Percentiles rank a stretch among this genome's conserved stretches.
phyloP scores from a whole-genome alignment of 1,140 invertebrate species.

The Triops longicaudatus region DNA sequence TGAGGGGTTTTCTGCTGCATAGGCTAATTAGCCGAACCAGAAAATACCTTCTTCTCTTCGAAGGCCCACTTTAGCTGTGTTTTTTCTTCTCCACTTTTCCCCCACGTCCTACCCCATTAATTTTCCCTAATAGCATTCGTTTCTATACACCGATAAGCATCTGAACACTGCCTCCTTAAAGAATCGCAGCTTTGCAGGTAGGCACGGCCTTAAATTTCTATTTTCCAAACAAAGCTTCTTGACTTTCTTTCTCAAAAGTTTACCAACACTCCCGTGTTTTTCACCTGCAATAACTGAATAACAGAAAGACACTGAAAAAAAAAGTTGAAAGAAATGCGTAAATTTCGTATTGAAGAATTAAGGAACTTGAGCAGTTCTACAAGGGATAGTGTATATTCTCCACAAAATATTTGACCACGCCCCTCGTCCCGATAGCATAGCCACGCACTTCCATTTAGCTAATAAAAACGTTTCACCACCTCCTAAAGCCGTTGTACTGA shows the following conservation, averaged over 20 bases:
- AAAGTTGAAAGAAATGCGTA: too few relatives aligned
- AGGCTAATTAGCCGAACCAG: not conserved
- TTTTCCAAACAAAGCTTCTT: too few relatives aligned
- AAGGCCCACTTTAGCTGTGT: not conserved
- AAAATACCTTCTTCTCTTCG: not conserved
- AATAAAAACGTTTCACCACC: too few relatives aligned
- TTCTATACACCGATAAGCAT: conserved; percentile 12
- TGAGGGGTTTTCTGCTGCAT: not conserved
- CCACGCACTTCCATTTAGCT: not conserved
- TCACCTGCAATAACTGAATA: too few relatives aligned
- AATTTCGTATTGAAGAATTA: too few relatives aligned
- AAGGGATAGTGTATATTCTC: too few relatives aligned
- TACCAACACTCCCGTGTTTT: too few relatives aligned
- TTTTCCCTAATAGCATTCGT: not conserved
- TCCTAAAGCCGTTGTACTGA: not conserved
- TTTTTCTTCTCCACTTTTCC: not conserved
- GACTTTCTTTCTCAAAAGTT: too few relatives aligned
- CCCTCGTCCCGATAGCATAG: too few relatives aligned
- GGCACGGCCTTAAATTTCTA: not conserved
- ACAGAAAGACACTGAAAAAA: too few relatives aligned
- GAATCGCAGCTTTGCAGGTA: not conserved
- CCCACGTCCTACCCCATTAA: not conserved
- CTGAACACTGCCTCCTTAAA: not conserved
- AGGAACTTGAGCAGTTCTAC: too few relatives aligned
- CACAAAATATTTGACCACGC: too few relatives aligned